Base-by-base conservation (phyloP, 1,140 invertebrate genomes). In the Neodiprion lecontei region DNA sequence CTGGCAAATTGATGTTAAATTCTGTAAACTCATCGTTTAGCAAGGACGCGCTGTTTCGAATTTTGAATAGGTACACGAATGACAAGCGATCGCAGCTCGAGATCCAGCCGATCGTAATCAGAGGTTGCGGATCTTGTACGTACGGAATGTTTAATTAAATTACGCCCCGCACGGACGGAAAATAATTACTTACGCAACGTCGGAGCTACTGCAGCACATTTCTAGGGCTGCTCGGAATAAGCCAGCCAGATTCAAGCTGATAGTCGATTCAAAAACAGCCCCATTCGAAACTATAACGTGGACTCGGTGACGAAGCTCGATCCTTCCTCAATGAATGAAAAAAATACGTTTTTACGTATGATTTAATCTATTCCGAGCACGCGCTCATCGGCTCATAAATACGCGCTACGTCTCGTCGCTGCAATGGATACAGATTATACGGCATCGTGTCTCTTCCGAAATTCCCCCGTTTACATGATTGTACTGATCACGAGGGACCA, bases 151-250 rank as follows among this genome's bases (percentile, higher is more conserved):
- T 61, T 61, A 61, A 61, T 61, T 61, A 61, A 61, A 17, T 61
- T 61, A 61, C 53, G 53, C 11, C n/a, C 11, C n/a, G 5, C 8
- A 61, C 53, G n/a, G 11, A 9, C 5, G n/a, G 53, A 17, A 61
- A 61, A 61, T 61, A 61, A 40, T 5, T 5, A 40, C 28, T 2
- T 61, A 61, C 53, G 4, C 53, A 61, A 61, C 53, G 11, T 17
- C 11, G n/a, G 53, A 14, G 9, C n/a, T 61, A 61, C 53, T 14
- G n/a, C 53, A 17, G 53, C 53, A 61, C 53, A 61, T 61, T 61
- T 61, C 53, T 61, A 61, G 53, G 53, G 53, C 53, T 61, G 53
- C 53, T 61, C 8, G 11, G 53, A 61, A 61, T 61, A 61, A 61
- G 53, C 53, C 53, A 61, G 9, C 53, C 5, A n/a, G 8, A 61